Evolutionary conservation across 2,888 invertebrate species (phyloP), one percentile per base, ranked within the genome.

Genomic region (Rotaria magnacalcarata): DNA sequence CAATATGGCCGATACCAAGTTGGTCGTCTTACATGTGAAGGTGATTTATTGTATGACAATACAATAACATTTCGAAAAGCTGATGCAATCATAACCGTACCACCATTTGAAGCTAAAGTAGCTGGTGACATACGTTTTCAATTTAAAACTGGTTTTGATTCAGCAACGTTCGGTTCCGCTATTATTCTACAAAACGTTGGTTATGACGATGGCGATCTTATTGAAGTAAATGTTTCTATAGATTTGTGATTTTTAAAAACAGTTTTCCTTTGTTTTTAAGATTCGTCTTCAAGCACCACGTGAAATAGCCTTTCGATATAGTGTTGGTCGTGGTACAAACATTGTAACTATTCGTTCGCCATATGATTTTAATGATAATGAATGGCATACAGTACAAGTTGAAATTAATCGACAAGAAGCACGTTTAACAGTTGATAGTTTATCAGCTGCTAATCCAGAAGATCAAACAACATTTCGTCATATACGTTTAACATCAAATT

Each of bases 101-200:
- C 54, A 24, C 56, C 54, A 16, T 90, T 90, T 87, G 86, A 86
- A 14, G 90, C 90, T 2, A 89, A 90, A 80, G 89, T 89, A 27
- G 90, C 96, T 87, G 96, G 96, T 10, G 98, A 98, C 92, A 96
- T 98, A 90, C 96, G 96, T 92, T 95, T 97, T 90, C 97, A 97
- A 92, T 97, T 98, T 91, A 95, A 94, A 90, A 97, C 97, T 0
- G 96, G 97, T 0, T 93, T 93, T 52, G 94, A 94, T 87, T 95
- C 95, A 90, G 95, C 96, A 0, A 80, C 80, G n/a, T 80, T 80
- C n/a, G 80, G 80, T 14, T 80, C 80, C 24, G 43, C 80, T 24
- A 91, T 91, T n/a, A 95, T 86, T 11, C 92, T 98, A 5, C 93
- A 98, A 89, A 96, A 97, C 91, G 94, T 95, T 74, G 95, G 94